Evolutionary conservation across 2,113 vertebrate species (phyloP).

Genomic region (Carlito syrichta): DNA sequence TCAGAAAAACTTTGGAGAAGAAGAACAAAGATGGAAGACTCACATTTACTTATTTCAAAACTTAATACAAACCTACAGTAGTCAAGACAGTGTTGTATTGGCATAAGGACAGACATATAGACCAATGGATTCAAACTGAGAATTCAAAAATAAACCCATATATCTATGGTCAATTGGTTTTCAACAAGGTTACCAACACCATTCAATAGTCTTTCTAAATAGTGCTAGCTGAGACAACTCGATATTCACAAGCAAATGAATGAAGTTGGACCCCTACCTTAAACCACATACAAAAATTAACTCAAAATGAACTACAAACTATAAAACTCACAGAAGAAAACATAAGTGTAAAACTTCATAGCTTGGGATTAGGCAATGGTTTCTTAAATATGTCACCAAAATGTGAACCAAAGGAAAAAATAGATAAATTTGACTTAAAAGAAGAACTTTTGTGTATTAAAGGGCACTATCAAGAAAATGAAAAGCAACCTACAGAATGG

Average conservation of each 20-base stretch:
- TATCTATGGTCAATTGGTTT: background rate
- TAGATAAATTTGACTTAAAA: background rate
- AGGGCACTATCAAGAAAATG: background rate
- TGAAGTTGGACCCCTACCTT: background rate
- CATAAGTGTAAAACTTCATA: background rate
- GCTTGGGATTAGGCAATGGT: background rate
- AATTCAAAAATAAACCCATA: background rate
- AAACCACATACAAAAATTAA: background rate
- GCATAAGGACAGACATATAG: background rate
- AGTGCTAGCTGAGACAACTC: background rate
- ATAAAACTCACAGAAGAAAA: background rate
- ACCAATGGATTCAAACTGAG: background rate
- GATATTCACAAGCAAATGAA: background rate
- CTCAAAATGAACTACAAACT: conserved; percentile 1
- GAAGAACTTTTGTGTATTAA: background rate
- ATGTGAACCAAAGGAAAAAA: conserved; percentile 32
- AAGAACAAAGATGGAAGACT: background rate
- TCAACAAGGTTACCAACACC: background rate
- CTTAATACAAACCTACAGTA: background rate
- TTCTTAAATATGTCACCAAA: background rate
- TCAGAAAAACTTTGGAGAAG: background rate
- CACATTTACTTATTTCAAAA: background rate
- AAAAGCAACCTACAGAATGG: background rate
- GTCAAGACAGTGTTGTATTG: background rate
- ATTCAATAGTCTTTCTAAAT: background rate